Conservation (phyloP, 2,113 vertebrate species). For the Eulemur macaco region DNA sequence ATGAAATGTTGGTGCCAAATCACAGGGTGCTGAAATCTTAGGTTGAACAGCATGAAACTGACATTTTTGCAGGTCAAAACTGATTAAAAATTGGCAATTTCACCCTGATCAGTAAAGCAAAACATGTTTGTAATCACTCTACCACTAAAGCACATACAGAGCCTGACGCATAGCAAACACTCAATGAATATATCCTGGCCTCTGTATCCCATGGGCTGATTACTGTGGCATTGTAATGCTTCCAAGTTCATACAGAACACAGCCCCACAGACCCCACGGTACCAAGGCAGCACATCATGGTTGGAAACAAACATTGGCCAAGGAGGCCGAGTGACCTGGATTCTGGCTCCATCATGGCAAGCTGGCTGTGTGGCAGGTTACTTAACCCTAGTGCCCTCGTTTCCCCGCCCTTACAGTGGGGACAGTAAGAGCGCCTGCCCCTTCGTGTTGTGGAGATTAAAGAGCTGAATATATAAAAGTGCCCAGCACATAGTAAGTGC, state of each 20-base stretch:
- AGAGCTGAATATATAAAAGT: no score
- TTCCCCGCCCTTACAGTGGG: not conserved
- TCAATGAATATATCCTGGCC: not conserved
- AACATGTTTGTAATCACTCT: not conserved
- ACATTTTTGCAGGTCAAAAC: not conserved
- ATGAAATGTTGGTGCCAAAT: not conserved
- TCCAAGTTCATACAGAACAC: not conserved
- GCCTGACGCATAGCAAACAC: not conserved
- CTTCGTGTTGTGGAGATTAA: not conserved
- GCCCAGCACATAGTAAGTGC: not conserved
- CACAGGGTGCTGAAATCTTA: not conserved
- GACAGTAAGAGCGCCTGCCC: not conserved
- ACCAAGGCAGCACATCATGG: not conserved
- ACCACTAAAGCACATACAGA: not conserved
- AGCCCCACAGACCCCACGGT: not conserved
- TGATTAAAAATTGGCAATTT: not conserved
- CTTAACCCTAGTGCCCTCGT: not conserved
- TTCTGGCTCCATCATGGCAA: not conserved
- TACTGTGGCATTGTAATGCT: not conserved
- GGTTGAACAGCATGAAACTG: not conserved
- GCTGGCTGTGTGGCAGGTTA: not conserved
- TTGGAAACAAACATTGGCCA: not conserved
- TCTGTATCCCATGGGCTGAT: not conserved
- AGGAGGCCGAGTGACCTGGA: not conserved
- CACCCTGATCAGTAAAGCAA: not conserved